Conservation (phyloP, 1,140 invertebrate species). For the Zaprionus africanus region DNA sequence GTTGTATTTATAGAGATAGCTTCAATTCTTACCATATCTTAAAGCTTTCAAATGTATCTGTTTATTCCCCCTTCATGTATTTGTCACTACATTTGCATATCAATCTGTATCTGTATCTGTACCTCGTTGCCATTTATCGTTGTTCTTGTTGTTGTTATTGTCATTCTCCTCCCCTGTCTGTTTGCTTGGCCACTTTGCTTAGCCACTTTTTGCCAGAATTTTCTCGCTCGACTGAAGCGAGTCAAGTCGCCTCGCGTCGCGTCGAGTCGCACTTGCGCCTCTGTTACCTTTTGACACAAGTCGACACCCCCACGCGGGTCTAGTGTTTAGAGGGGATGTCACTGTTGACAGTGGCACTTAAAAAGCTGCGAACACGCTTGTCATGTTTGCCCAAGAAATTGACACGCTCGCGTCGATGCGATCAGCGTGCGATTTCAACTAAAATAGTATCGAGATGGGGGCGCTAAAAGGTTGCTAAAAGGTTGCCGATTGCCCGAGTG, state of each 20-base stretch:
- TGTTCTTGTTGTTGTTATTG: not conserved
- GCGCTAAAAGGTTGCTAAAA: slow-evolving; percentile 26
- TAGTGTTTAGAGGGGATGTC: not conserved
- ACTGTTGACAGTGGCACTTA: slow-evolving; percentile 66
- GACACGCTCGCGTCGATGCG: slow-evolving; percentile 32
- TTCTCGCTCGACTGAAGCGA: slow-evolving; percentile 22
- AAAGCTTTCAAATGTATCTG: too few relatives aligned
- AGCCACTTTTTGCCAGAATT: slow-evolving; percentile 29
- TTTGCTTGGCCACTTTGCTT: slow-evolving; percentile 21
- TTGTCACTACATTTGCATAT: not conserved
- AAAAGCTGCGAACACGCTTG: slow-evolving; percentile 64
- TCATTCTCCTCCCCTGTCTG: not conserved
- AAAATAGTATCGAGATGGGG: slow-evolving; percentile 3
- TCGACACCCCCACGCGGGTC: slow-evolving; percentile 10
- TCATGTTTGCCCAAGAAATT: slow-evolving; percentile 62
- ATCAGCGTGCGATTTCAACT: slow-evolving; percentile 24
- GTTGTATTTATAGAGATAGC: too few relatives aligned
- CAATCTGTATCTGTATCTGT: not conserved
- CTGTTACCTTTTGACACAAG: slow-evolving; percentile 9
- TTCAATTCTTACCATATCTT: too few relatives aligned
- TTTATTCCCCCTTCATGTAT: not conserved
- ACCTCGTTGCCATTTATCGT: not conserved
- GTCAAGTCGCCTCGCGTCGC: slow-evolving; percentile 5
- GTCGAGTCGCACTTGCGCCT: slow-evolving; percentile 7
- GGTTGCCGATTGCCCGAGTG: not conserved